Evolutionary conservation across 1,140 invertebrate species (phyloP).

Genomic region (Drosophila eugracilis): DNA sequence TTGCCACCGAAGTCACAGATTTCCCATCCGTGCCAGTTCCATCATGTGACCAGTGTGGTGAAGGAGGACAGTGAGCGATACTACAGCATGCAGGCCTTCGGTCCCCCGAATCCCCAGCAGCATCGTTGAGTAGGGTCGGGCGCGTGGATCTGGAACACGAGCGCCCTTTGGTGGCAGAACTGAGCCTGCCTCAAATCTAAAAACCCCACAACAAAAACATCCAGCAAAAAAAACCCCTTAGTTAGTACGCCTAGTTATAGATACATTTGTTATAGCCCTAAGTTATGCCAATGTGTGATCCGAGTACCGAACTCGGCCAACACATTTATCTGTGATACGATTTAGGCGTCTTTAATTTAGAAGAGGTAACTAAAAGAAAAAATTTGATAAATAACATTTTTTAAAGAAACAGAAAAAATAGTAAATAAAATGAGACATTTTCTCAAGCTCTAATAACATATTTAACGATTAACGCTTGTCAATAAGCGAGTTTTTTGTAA

Average conservation of each 20-base stretch:
- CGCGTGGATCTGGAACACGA: slow-evolving; percentile 79
- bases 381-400: slow-evolving; percentile 41
- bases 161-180: slow-evolving; percentile 80
- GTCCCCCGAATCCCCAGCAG: slow-evolving; percentile 77
- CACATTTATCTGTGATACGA: slow-evolving; percentile 81
- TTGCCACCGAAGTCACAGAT: slow-evolving; percentile 93
- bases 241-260: slow-evolving; percentile 15
- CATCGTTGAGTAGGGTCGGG: slow-evolving; percentile 81
- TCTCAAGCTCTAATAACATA: slow-evolving; percentile 22
- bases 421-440: slow-evolving; percentile 12
- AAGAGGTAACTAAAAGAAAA: slow-evolving; percentile 28
- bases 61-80: slow-evolving; percentile 88
- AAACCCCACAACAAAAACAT: slow-evolving; percentile 16
- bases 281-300: slow-evolving; percentile 67
- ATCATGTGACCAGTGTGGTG: slow-evolving; percentile 93
- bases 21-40: slow-evolving; percentile 94
- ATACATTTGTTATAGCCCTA: slow-evolving; percentile 63
- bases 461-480: slow-evolving; percentile 37
- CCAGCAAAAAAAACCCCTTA: slow-evolving; percentile 26
- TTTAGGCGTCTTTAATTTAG: slow-evolving; percentile 65
- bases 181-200: slow-evolving; percentile 21
- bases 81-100: slow-evolving; percentile 88
- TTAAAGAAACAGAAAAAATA: slow-evolving; percentile 11
- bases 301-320: slow-evolving; percentile 11
- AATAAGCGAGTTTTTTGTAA: slow-evolving; percentile 67